phyloP scores from a whole-genome alignment of 2,797 vertebrate species.

The Crocidura indochinensis region DNA sequence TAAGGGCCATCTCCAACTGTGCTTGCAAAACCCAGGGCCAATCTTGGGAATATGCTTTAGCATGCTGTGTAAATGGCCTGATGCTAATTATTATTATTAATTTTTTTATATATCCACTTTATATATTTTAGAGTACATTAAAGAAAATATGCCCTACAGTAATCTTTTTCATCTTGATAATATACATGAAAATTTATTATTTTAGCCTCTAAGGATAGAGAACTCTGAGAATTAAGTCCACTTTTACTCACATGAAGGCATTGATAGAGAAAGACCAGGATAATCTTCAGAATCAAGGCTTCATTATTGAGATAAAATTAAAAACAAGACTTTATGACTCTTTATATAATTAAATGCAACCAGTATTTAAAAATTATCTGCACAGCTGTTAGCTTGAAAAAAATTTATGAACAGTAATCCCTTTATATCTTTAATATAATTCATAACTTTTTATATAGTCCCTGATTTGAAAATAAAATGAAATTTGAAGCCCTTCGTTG shows the following conservation, averaged over 20 bases:
- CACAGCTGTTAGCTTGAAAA: constrained; percentile 86
- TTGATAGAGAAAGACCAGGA: constrained; percentile 81
- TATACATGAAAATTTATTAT: constrained; percentile 62
- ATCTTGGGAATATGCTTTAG: no score
- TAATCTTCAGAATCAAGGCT: constrained; percentile 88
- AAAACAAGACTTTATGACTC: constrained; percentile 84
- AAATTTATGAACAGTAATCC: constrained; percentile 86
- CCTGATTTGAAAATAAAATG: constrained; percentile 53
- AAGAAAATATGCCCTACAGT: constrained; percentile 71
- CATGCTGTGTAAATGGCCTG: no score
- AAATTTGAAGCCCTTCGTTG: constrained; percentile 52
- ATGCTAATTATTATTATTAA: not conserved
- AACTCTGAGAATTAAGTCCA: constrained; percentile 80
- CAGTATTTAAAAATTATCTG: constrained; percentile 80
- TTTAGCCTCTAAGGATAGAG: constrained; percentile 73
- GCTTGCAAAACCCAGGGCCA: no score
- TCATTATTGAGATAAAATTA: constrained; percentile 87
- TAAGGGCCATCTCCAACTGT: no score
- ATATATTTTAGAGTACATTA: constrained; percentile 48
- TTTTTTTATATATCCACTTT: not conserved
- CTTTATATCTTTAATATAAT: constrained; percentile 87
- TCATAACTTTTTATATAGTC: constrained; percentile 77
- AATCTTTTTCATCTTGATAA: constrained; percentile 77
- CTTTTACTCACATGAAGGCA: constrained; percentile 78
- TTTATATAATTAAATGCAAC: constrained; percentile 89